Base-by-base conservation (phyloP, 2,888 invertebrate species). In the Pelosia muscerda region DNA sequence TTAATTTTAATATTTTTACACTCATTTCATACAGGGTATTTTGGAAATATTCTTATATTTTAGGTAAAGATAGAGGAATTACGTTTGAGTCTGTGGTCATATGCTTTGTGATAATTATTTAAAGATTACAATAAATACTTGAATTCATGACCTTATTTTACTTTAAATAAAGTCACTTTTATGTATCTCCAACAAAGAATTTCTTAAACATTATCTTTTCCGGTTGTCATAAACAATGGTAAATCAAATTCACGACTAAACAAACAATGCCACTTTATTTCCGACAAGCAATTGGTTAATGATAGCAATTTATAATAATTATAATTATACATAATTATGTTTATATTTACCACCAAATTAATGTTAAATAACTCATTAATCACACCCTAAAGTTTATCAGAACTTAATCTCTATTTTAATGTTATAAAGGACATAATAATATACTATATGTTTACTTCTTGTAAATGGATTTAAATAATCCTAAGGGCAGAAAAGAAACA, bases 261-360 rank as follows among this genome's bases (percentile, higher is more conserved):
- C 54, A 56, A 63, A 63, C 25, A 63, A 63, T 49, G 49, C 38
- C 13, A 54, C 54, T 54, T 23, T 63, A 38, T 66, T 80, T 75
- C 78, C 75, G 75, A 72, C 57, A 49, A 68, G 49, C 68, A 77
- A 75, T 73, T 73, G 72, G 34, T 58, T 69, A 71, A 68, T 69
- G 54, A 66, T 60, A 55, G 62, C 74, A 60, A 69, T 73, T 0
- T 72, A 59, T 66, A 61, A 76, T 57, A 25, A 72, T 72, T 31
- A 76, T 57, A 25, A 72, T 72, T 31, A 63, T 22, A 54, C 23
- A 22, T 66, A 74, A 59, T 55, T 55, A 66, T 38, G 70, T n/a
- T 61, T 61, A 54, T 57, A 70, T 59, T 71, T 22, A 38, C 25
- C n/a, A 56, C 38, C 26, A 19, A 56, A 55, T 53, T 56, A n/a